Base-by-base conservation (phyloP, 1,140 invertebrate genomes). In the Drosophila nigrodunni region DNA sequence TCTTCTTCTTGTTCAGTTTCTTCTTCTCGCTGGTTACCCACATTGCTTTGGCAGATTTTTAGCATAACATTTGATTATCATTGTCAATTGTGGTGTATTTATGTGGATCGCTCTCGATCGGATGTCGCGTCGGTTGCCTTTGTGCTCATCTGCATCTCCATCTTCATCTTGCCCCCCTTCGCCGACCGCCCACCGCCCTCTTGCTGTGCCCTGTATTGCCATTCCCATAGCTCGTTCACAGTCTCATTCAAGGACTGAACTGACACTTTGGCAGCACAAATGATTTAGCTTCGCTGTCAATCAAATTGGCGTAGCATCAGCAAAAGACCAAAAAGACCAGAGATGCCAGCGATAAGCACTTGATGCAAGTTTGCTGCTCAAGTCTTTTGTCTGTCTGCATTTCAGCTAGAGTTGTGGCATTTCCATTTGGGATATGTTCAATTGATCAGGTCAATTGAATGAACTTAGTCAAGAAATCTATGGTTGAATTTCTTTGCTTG, bases 61-160 rank as follows among this genome's bases (percentile, higher is more conserved):
- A 88, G 85, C 83, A 88, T 88, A 88, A 78, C 83, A 82, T 83
- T 88, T 88, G 83, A 88, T 88, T 82, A 83, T 88, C 83, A 82
- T 88, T 88, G 78, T 86, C 75, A 82, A 82, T 83, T 81, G 70
- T 74, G 71, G 71, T 77, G 60, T 82, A 61, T 78, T 70, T 80
- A 76, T 83, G 76, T 83, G 76, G 58, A 74, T 74, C 64, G 71
- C 25, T 30, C 25, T 30, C 25, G 25, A 30, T 30, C 25, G 25
- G 37, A n/a, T 34, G 47, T 7, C 25, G 37, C 57, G 78, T 78
- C 83, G 82, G 83, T 43, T 44, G 55, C 73, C 67, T 88, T 88
- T 87, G 82, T 87, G 73, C 46, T 57, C 47, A 71, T 46, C 46
- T 49, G 37, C 35, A 44, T 25, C 34, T 15, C 7, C 9, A 54